These are phyloP conservation scores for Odontomyia ornata DNA, from an alignment of 2,888 invertebrate genomes.

Conservation along the genomic window DNA sequence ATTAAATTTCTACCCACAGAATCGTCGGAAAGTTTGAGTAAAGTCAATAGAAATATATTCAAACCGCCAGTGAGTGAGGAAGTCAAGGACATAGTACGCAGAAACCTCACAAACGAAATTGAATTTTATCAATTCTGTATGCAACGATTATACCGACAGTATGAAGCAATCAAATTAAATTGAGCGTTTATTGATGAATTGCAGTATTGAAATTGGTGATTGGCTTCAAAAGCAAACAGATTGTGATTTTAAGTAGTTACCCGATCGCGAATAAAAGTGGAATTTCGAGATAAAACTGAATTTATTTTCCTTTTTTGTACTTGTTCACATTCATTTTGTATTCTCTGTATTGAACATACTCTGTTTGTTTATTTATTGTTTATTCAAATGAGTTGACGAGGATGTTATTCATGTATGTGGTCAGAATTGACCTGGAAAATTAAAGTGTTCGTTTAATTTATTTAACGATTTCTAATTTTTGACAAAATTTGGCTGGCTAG, in stretches of 20 bases:
- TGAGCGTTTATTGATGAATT: slow-evolving; percentile 31
- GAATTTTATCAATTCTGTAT: slow-evolving; percentile 92
- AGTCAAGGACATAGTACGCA: slow-evolving; percentile 81
- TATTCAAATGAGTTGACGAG: no score
- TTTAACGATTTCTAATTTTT: no score
- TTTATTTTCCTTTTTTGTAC: neutral
- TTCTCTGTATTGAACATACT: neutral
- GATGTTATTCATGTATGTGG: no score
- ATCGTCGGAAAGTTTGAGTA: slow-evolving; percentile 66
- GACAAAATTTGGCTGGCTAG: no score
- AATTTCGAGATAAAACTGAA: neutral
- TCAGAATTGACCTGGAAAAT: no score
- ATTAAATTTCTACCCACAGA: slow-evolving; percentile 19
- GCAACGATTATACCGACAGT: slow-evolving; percentile 82
- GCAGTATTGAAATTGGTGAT: neutral
- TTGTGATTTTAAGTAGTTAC: slow-evolving; percentile 38
- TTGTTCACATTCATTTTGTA: neutral
- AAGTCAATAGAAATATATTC: slow-evolving; percentile 82
- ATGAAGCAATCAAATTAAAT: slow-evolving; percentile 71
- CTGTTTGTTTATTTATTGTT: no score
- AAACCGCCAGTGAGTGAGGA: slow-evolving; percentile 86
- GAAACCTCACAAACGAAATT: slow-evolving; percentile 86
- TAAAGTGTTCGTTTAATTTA: no score
- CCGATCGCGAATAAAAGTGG: slow-evolving; percentile 24
- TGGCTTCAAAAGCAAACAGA: neutral